These are phyloP conservation scores for Metopolophium dirhodum DNA, from an alignment of 1,140 invertebrate species.

Conservation along the genomic window DNA sequence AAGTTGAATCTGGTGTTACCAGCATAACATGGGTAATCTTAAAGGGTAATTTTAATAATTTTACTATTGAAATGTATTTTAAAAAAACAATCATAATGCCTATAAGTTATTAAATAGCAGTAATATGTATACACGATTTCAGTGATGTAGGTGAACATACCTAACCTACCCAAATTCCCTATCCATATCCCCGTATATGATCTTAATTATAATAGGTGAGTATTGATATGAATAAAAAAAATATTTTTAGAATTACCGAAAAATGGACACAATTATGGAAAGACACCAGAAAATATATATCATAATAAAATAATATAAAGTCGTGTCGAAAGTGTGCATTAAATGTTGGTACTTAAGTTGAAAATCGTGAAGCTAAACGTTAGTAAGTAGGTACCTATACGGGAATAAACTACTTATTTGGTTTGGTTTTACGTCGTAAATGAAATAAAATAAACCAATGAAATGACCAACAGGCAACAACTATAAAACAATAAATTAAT, in stretches of 20 bases:
- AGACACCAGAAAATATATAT: neutral
- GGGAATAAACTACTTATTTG: neutral
- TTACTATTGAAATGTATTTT: too few species aligned
- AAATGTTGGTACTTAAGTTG: neutral
- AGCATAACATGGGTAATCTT: neutral
- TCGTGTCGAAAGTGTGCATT: neutral
- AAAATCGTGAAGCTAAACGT: neutral
- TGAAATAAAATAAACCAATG: neutral
- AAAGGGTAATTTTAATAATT: neutral
- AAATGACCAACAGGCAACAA: neutral
- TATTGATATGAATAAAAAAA: too few species aligned
- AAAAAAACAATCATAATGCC: too few species aligned
- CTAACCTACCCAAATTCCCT: too few species aligned
- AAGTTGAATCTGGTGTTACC: neutral
- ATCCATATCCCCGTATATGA: too few species aligned
- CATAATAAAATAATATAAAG: too few species aligned
- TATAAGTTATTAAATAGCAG: neutral
- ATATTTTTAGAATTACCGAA: too few species aligned
- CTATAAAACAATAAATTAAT: neutral
- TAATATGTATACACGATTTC: neutral
- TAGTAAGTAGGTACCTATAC: neutral
- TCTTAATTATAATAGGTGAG: too few species aligned
- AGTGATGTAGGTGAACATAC: too few species aligned
- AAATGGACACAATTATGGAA: neutral
- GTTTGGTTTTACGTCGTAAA: neutral